These are phyloP conservation scores for Gambusia affinis DNA, from an alignment of 2,113 vertebrate species.

Conservation along the genomic window DNA sequence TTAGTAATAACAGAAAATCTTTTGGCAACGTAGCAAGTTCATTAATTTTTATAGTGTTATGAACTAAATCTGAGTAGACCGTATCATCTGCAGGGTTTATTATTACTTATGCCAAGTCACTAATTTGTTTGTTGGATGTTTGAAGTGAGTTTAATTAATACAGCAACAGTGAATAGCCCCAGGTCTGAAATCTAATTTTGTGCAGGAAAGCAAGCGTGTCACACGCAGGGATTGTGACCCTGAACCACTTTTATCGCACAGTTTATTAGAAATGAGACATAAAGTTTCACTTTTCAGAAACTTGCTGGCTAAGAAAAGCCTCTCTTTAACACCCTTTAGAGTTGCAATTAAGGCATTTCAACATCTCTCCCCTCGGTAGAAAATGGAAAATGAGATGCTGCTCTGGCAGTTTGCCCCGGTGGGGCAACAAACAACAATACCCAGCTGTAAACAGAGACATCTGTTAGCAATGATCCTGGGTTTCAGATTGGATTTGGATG, in stretches of 20 bases:
- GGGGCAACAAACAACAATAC: constrained; percentile 69
- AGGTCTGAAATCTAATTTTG: not conserved
- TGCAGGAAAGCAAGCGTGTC: not conserved
- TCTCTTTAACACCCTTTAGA: constrained; percentile 23
- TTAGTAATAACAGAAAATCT: not conserved
- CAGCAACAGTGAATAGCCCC: not conserved
- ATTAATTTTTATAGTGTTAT: not conserved
- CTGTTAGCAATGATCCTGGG: constrained; percentile 64
- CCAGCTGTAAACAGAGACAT: constrained; percentile 66
- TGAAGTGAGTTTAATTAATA: not conserved
- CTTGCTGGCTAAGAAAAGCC: constrained; percentile 28
- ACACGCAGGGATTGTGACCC: not conserved
- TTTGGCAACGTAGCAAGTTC: not conserved
- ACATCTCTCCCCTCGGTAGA: constrained; percentile 30
- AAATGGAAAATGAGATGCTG: constrained; percentile 64
- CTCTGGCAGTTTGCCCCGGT: constrained; percentile 54
- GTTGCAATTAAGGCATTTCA: constrained; percentile 60
- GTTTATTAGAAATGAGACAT: not conserved
- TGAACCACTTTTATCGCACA: constrained; percentile 15
- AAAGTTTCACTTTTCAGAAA: constrained; percentile 45
- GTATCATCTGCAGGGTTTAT: not conserved
- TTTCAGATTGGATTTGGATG: constrained; percentile 37
- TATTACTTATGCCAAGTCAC: not conserved
- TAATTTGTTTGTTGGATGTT: not conserved
- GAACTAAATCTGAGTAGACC: not conserved